Conservation (phyloP, 2,797 vertebrate genomes). For the Uromys caudimaculatus region DNA sequence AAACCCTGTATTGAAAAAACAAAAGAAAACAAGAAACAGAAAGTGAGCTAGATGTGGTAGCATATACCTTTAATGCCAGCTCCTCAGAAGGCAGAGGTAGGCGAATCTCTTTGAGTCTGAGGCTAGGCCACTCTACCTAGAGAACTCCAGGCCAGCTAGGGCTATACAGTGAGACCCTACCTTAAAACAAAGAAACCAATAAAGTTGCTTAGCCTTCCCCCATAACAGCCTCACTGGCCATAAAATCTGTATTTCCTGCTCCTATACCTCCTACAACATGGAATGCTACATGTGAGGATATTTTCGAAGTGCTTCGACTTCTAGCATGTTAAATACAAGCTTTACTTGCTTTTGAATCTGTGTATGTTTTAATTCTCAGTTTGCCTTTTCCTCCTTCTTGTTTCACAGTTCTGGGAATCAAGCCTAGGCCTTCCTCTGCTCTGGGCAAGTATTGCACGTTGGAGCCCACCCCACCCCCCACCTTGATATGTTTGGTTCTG, state of each 20-base stretch:
- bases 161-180: neutral
- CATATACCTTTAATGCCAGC: neutral
- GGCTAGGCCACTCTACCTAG: neutral
- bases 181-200: neutral
- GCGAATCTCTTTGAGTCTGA: neutral
- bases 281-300: neutral
- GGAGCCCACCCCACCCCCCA: neutral
- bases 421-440: neutral
- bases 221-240: neutral
- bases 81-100: neutral
- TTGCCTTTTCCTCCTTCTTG: neutral
- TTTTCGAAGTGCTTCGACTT: conserved; percentile 12
- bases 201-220: neutral
- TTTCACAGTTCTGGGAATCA: neutral
- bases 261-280: neutral
- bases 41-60: neutral
- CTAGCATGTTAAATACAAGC: neutral
- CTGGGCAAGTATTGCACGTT: neutral
- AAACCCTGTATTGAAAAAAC: neutral
- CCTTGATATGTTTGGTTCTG: neutral
- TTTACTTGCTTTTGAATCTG: neutral
- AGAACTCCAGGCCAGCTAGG: neutral
- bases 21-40: neutral
- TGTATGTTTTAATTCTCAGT: neutral
- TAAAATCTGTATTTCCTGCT: neutral